A percentile compares a stretch with the other conserved stretches of the same genome.
These are phyloP conservation scores for Tragopan temminckii DNA, from an alignment of 2,797 vertebrate species.

Conservation along the genomic window DNA sequence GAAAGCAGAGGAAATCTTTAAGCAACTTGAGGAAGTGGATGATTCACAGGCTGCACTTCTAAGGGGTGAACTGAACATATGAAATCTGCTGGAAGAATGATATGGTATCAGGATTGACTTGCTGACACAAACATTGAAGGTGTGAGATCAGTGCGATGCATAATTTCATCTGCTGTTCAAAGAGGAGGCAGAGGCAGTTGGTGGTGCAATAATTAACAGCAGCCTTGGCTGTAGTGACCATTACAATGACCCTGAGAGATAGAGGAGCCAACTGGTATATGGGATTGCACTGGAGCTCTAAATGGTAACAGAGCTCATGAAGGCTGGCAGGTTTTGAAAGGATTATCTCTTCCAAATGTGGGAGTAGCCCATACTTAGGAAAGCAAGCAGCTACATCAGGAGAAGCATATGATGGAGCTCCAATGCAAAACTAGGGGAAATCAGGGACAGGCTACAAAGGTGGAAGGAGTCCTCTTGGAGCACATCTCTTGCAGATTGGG, in stretches of 20 bases:
- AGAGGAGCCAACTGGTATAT: neutral
- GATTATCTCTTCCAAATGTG: no score
- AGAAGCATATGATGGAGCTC: neutral
- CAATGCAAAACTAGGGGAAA: neutral
- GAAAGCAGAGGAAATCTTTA: neutral
- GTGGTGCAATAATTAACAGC: neutral
- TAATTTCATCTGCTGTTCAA: neutral
- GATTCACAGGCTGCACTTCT: neutral
- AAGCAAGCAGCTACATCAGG: neutral
- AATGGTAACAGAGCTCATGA: neutral
- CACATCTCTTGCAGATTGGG: neutral
- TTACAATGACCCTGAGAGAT: neutral
- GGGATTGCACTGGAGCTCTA: neutral
- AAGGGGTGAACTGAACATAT: neutral
- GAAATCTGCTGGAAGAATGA: neutral
- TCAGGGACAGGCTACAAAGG: neutral
- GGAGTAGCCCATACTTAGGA: neutral
- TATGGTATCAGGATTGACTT: neutral
- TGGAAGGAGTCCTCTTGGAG: neutral
- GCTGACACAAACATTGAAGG: neutral
- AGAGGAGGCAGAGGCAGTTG: neutral
- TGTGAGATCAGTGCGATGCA: no score
- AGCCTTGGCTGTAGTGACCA: neutral
- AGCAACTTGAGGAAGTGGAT: neutral
- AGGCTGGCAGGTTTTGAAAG: neutral